Base-by-base conservation (phyloP, 2,888 invertebrate genomes). In the Phorcus lineatus region DNA sequence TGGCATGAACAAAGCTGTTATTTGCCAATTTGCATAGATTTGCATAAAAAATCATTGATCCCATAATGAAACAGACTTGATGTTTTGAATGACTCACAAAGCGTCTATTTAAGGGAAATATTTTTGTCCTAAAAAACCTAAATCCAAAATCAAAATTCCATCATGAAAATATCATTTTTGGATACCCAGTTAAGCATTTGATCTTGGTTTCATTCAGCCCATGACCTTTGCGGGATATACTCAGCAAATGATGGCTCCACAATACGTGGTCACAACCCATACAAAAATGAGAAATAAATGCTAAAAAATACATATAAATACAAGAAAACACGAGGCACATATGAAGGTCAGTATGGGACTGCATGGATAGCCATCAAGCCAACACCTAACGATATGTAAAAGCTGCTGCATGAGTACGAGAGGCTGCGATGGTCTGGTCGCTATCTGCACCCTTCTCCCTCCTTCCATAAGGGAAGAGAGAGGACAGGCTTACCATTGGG, bases 401-500 rank as follows among this genome's bases (percentile, higher is more conserved):
- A 70, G 70, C 70, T 70, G 70, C 70, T 70, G 70, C 70, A 70
- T 70, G 19, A 19, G 67, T n/a, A 40, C 36, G 28, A n/a, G 70
- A 36, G 40, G 40, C 36, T 70, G 70, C 47, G 47, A 47, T 70
- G 70, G 70, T n/a, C 16, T 57, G 24, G 67, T 70, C 6, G 54
- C 76, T 54, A 54, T 53, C 31, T 76, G 76, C 53, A 76, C 55
- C 76, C 55, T 54, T 76, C 55, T 76, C 54, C 55, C 40, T 74
- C 31, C 17, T 17, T 36, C 62, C 76, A 62, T 17, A 62, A 62
- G 52, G 52, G 47, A 55, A 54, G n/a, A 22, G 53, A n/a, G 40
- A 36, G 28, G 28, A 24, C 28, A 78, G 83, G 87, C 91, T 90
- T 89, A 91, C 91, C 91, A 89, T 90, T 90, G 85, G 90, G 90